These are phyloP conservation scores for Pogonophryne albipinna DNA, from an alignment of 2,797 vertebrate species.

Conservation along the genomic window DNA sequence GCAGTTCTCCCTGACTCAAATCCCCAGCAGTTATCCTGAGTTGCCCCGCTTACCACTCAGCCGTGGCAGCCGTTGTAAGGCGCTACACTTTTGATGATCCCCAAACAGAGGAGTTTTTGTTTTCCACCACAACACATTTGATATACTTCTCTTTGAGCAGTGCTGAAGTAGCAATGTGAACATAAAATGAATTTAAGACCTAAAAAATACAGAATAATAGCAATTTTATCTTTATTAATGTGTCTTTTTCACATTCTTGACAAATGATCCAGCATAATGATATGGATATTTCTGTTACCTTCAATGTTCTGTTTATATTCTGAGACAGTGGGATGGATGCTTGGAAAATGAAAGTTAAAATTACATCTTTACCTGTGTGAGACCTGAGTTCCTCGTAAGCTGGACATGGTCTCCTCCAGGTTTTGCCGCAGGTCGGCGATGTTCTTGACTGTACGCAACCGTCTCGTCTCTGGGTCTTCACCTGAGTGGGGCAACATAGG, in stretches of 20 bases:
- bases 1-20: constrained; percentile 37
- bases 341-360: no score
- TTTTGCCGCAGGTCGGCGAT: constrained; percentile 98
- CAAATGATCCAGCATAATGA: not conserved
- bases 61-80: constrained; percentile 32
- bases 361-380: constrained; percentile 91
- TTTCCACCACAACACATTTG: constrained; percentile 16
- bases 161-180: not conserved
- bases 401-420: constrained; percentile 98
- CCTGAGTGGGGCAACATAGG: constrained; percentile 72
- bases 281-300: not conserved
- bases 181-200: no score
- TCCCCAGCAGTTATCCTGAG: constrained; percentile 27
- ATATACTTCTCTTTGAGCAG: not conserved
- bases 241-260: not conserved
- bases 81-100: constrained; percentile 38
- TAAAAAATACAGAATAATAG: no score
- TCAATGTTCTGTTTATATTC: no score
- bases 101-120: constrained; percentile 50
- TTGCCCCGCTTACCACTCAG: constrained; percentile 49
- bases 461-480: constrained; percentile 94
- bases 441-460: constrained; percentile 95
- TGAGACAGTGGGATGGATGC: no score
- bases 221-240: not conserved
- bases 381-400: constrained; percentile 95